Conservation (phyloP, 2,888 invertebrate genomes). For the Fabriciana adippe region DNA sequence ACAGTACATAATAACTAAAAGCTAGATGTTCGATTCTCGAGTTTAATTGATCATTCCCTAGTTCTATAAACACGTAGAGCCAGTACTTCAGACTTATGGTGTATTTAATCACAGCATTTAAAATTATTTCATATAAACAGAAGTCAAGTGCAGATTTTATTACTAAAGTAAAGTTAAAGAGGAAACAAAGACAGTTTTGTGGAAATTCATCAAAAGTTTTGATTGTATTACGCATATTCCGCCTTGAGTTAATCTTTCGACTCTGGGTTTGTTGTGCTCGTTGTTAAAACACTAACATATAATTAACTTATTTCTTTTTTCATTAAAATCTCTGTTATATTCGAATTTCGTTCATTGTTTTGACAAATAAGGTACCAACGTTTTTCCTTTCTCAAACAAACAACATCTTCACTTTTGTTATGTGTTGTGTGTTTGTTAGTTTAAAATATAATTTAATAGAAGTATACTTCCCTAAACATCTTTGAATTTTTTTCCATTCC, state of each 20-base stretch:
- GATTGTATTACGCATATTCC: constrained; percentile 74
- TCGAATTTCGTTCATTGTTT: neutral
- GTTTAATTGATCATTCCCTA: too few species aligned
- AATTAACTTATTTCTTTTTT: neutral
- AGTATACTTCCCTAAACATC: too few species aligned
- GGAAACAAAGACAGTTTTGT: constrained; percentile 75
- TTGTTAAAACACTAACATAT: constrained; percentile 6
- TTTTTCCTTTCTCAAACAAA: too few species aligned
- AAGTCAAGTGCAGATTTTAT: constrained; percentile 63
- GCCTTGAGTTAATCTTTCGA: constrained; percentile 65
- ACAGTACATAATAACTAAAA: too few species aligned
- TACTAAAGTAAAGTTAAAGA: constrained; percentile 73
- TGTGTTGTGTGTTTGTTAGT: too few species aligned
- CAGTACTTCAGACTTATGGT: neutral
- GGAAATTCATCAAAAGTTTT: constrained; percentile 80
- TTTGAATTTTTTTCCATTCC: too few species aligned
- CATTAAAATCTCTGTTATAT: neutral
- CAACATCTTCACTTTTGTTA: too few species aligned
- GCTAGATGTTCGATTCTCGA: too few species aligned
- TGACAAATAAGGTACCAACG: too few species aligned
- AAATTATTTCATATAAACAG: constrained; percentile 10
- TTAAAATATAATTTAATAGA: too few species aligned
- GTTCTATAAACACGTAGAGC: too few species aligned
- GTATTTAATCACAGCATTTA: neutral
- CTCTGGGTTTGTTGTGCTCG: constrained; percentile 41